Evolutionary conservation across 1,140 invertebrate genomes (phyloP), one percentile per base, ranked within the genome.

Genomic region (Hydropsyche tenuis): DNA sequence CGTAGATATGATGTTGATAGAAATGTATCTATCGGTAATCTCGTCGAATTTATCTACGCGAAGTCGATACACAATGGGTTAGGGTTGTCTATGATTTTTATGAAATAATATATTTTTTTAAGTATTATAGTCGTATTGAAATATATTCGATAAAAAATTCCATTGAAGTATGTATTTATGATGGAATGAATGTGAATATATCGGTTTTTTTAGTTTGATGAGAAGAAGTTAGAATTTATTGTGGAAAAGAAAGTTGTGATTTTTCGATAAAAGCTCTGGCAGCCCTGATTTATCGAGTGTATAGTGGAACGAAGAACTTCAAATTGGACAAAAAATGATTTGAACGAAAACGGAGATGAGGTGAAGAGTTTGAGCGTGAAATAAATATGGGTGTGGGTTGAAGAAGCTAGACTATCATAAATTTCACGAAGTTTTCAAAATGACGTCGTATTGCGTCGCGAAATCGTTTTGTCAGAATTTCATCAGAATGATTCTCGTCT

Each of bases 1-100:
- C 18, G 56, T 60, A 14, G 56, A 60, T 3, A 60, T 60, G 56
- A 60, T 22, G 56, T 60, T 27, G 56, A 60, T 60, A 60, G 56
- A 60, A 60, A 60, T 60, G 22, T 60, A 60, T 48, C 45, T n/a
- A 48, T n/a, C 45, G 11, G 11, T 48, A 48, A 48, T 60, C 56
- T 60, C 56, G 56, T 25, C 23, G 22, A 60, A 60, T 60, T 20
- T 25, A 60, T 60, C 56, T 25, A 11, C 22, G 56, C 23, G 3
- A 12, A 25, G 18, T 60, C 56, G 56, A 60, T 60, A 22, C 7
- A 14, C 11, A 23, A 18, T 53, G 56, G 11, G 20, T 23, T 60
- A 27, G 56, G 22, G 56, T 5, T 60, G 23, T n/a, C n/a, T n/a
- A 46, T 3, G 18, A n/a, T 53, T 16, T 20, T 53, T 53, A 18